Conservation (phyloP, 23 tunicate species). For the Trididemnum nubilum region DNA sequence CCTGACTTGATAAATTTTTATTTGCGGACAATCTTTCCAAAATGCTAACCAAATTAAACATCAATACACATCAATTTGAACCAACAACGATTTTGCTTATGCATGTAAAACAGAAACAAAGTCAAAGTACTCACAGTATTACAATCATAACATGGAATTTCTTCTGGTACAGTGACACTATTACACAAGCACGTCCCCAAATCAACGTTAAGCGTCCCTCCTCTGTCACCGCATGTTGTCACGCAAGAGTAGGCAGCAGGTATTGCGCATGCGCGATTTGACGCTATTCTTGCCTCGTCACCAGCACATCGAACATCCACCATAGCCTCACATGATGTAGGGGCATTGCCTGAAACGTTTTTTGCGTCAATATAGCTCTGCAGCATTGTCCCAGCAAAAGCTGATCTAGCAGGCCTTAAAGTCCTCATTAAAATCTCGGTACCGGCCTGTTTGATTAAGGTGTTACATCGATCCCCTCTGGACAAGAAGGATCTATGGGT, state of each 20-base stretch:
- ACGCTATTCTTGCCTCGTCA: conserved; percentile 63
- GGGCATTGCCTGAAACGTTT: conserved; percentile 64
- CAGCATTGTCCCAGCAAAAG: background rate
- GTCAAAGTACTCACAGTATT: conserved; percentile 66
- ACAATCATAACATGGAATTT: conserved; percentile 71
- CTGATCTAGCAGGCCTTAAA: background rate
- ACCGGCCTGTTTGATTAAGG: background rate
- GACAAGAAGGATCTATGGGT: too few species aligned
- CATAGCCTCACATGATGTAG: conserved; percentile 58
- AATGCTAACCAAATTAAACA: too few species aligned
- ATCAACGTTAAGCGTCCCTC: conserved; percentile 60
- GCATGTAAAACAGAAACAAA: too few species aligned
- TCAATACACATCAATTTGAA: too few species aligned
- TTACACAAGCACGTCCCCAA: conserved; percentile 77
- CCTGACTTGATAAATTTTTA: too few species aligned
- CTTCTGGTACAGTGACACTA: conserved; percentile 72
- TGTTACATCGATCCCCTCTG: too few species aligned
- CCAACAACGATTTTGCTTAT: too few species aligned
- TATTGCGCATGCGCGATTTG: conserved; percentile 60
- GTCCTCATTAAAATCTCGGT: background rate
- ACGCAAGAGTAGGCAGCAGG: conserved; percentile 55
- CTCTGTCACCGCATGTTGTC: conserved; percentile 45
- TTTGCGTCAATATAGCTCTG: too few species aligned
- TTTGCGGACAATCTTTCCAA: too few species aligned
- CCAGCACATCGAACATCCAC: conserved; percentile 85